phyloP scores from a whole-genome alignment of 2,888 invertebrate genomes.

The Lepidochrysops patricia region DNA sequence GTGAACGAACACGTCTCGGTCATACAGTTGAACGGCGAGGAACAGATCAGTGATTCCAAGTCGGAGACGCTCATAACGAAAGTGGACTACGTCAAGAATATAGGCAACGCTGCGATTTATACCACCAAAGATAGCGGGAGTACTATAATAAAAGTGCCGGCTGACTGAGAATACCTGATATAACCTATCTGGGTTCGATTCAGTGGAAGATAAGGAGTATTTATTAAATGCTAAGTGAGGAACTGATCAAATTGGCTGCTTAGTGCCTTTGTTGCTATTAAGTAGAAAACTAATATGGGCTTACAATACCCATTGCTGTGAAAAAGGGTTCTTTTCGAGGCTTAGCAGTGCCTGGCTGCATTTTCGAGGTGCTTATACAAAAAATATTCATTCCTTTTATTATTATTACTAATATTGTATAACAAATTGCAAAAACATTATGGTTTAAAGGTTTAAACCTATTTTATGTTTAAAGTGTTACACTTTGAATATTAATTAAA shows the following conservation, averaged over 20 bases:
- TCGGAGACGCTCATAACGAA: slow-evolving; percentile 47
- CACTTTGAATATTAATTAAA: slow-evolving; percentile 7
- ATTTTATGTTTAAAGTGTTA: background rate
- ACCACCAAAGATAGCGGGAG: slow-evolving; percentile 56
- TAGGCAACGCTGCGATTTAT: slow-evolving; percentile 55
- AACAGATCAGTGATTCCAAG: slow-evolving; percentile 39
- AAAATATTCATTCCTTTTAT: background rate
- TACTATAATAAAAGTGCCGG: slow-evolving; percentile 61
- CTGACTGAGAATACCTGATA: slow-evolving; percentile 44
- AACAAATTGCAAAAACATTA: background rate
- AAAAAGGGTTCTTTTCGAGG: background rate
- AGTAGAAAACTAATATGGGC: background rate
- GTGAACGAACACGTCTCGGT: slow-evolving; percentile 58
- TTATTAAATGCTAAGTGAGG: slow-evolving; percentile 3
- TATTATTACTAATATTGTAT: background rate
- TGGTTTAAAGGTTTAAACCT: too few relatives aligned
- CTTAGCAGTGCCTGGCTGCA: background rate
- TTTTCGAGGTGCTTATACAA: background rate
- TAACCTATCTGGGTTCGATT: background rate
- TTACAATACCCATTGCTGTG: background rate
- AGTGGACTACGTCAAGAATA: slow-evolving; percentile 46
- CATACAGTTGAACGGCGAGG: slow-evolving; percentile 56
- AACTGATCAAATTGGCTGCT: background rate
- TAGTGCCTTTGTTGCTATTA: background rate
- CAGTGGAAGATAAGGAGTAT: background rate